Conservation (phyloP, 2,113 vertebrate genomes). For the Thamnophis sirtalis region DNA sequence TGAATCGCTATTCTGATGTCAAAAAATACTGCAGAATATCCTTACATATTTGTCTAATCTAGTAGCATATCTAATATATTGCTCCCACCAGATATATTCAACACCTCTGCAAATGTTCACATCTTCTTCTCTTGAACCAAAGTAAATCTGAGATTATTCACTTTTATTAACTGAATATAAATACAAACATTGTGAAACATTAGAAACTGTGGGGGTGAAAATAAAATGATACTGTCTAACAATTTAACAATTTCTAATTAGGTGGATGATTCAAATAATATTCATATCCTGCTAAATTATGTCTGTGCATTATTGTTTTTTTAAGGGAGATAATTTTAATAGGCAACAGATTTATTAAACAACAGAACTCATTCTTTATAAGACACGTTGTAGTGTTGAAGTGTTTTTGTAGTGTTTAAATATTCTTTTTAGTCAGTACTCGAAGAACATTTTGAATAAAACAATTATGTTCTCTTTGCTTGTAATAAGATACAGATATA, state of each 20-base stretch:
- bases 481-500: not conserved
- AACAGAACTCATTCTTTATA: not conserved
- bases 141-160: not conserved
- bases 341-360: not conserved
- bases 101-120: not conserved
- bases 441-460: not conserved
- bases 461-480: not conserved
- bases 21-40: not conserved
- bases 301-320: not conserved
- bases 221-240: not conserved
- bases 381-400: not conserved
- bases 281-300: not conserved
- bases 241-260: not conserved
- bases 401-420: not conserved
- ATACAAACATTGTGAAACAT: not conserved
- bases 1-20: not conserved
- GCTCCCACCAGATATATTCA: not conserved
- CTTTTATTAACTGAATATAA: not conserved
- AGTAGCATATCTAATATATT: not conserved
- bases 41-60: not conserved
- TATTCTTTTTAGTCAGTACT: not conserved
- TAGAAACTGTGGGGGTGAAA: not conserved
- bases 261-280: not conserved
- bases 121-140: not conserved
- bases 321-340: not conserved